Percentiles rank a stretch among this genome's conserved stretches.
phyloP scores from a whole-genome alignment of 2,888 invertebrate species.

The Dolichomitus sp. region DNA sequence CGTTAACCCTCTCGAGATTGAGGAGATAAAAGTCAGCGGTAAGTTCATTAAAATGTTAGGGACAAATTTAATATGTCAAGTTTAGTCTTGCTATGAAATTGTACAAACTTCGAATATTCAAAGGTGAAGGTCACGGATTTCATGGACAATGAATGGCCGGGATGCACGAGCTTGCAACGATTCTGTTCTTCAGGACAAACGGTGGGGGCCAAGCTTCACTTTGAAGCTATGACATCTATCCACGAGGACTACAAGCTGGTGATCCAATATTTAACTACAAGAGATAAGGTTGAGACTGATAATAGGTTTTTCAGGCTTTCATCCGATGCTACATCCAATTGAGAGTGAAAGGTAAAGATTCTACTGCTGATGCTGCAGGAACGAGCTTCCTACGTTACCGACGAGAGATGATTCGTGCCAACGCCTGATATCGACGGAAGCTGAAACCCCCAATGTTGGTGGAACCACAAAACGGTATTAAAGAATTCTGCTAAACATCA shows the following conservation, averaged over 20 bases:
- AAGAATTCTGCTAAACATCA: conserved; percentile 9
- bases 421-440: conserved; percentile 16
- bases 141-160: conserved; percentile 43
- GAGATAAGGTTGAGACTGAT: background rate
- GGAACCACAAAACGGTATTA: background rate
- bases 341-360: background rate
- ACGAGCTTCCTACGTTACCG: conserved; percentile 51
- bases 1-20: background rate
- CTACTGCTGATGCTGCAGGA: background rate
- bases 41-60: background rate
- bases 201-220: conserved; percentile 5
- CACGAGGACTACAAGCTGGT: background rate
- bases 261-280: background rate
- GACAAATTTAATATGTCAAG: conserved; percentile 4
- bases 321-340: background rate
- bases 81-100: conserved; percentile 2
- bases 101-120: conserved; percentile 38
- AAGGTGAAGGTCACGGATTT: conserved; percentile 63
- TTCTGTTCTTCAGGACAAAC: background rate
- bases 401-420: conserved; percentile 22
- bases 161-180: conserved; percentile 38
- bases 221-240: conserved; percentile 31
- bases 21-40: background rate
- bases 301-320: background rate
- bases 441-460: background rate